Conservation (phyloP, 2,797 vertebrate genomes). For the Dendrocincla fuliginosa region DNA sequence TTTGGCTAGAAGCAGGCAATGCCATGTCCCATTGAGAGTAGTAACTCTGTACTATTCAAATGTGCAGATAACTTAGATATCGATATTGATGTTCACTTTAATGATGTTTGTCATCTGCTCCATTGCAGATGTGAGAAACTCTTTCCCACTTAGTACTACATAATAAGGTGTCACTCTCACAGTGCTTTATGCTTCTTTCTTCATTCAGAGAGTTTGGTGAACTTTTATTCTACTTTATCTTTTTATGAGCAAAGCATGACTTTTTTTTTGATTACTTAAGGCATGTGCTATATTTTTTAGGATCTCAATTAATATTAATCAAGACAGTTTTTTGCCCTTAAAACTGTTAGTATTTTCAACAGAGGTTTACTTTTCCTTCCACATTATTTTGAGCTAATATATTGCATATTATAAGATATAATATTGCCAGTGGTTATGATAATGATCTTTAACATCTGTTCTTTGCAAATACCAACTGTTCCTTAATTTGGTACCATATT, state of each 20-base stretch:
- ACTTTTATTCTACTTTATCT: background rate
- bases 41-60: background rate
- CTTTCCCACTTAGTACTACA: background rate
- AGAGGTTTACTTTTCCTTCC: background rate
- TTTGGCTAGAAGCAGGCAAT: background rate
- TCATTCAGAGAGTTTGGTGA: background rate
- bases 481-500: conserved; percentile 10
- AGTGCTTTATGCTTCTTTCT: background rate
- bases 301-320: background rate
- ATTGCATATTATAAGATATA: background rate
- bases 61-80: background rate
- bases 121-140: background rate
- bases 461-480: conserved; percentile 36
- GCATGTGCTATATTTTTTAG: background rate
- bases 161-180: background rate
- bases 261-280: background rate
- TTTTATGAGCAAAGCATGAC: background rate
- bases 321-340: background rate
- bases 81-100: conserved; percentile 1
- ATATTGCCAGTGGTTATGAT: conserved; percentile 14
- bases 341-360: background rate
- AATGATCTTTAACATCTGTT: conserved; percentile 42
- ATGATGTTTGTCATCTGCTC: conserved; percentile 26
- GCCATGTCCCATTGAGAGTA: background rate
- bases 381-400: background rate